phyloP scores from a whole-genome alignment of 1,140 invertebrate genomes.

The Tribolium castaneum region DNA sequence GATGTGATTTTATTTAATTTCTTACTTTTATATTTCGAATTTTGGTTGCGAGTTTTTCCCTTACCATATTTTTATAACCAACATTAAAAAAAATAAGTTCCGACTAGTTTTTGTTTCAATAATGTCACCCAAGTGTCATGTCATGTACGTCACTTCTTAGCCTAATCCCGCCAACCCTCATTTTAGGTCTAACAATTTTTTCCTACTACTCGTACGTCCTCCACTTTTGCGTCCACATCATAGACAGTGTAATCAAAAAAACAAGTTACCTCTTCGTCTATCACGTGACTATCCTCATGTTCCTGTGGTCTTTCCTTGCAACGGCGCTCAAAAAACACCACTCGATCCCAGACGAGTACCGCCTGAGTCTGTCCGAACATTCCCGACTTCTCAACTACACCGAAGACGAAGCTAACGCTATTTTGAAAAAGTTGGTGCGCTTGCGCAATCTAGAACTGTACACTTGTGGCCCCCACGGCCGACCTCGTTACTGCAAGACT shows the following conservation, averaged over 20 bases:
- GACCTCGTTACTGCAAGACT: slow-evolving; percentile 54
- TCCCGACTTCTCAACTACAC: slow-evolving; percentile 18
- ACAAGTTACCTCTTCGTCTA: slow-evolving; percentile 85
- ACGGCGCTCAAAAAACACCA: slow-evolving; percentile 50
- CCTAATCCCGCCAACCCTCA: slow-evolving; percentile 87
- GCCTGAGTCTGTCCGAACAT: slow-evolving; percentile 45
- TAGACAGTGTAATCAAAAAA: slow-evolving; percentile 67
- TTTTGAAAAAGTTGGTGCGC: slow-evolving; percentile 48
- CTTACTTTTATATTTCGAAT: background rate
- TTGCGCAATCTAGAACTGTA: slow-evolving; percentile 46
- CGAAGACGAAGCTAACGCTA: slow-evolving; percentile 47
- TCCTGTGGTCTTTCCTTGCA: slow-evolving; percentile 81
- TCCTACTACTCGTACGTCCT: slow-evolving; percentile 97
- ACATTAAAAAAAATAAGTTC: background rate
- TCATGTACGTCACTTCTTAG: slow-evolving; percentile 44
- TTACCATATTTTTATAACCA: background rate
- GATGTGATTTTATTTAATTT: background rate
- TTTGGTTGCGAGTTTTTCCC: no score
- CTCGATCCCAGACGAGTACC: slow-evolving; percentile 48
- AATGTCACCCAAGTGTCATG: slow-evolving; percentile 13
- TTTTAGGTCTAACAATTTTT: slow-evolving; percentile 87
- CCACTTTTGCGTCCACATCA: slow-evolving; percentile 84
- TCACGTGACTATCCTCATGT: slow-evolving; percentile 85
- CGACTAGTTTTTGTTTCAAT: background rate
- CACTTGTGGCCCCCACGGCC: slow-evolving; percentile 47